These are phyloP conservation scores for Theocolax elegans DNA, from an alignment of 1,140 invertebrate genomes.

Conservation along the genomic window DNA sequence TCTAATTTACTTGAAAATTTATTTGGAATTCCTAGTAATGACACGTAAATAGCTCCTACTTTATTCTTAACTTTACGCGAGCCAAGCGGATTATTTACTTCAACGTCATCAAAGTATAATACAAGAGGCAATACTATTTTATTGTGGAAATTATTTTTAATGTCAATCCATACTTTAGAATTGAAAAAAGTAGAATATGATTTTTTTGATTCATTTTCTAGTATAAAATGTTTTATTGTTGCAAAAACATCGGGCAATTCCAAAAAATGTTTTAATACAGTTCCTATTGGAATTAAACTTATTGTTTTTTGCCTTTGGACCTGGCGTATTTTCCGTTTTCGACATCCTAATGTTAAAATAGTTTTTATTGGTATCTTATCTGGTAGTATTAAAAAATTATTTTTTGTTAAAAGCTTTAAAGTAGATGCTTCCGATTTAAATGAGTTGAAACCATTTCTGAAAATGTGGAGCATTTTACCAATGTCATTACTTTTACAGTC, in stretches of 20 bases:
- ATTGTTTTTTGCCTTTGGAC: neutral
- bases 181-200: conserved; percentile 1
- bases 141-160: neutral
- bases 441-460: neutral
- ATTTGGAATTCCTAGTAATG: conserved; percentile 30
- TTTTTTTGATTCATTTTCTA: conserved; percentile 3
- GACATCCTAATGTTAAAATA: neutral
- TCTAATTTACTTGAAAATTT: conserved; percentile 36
- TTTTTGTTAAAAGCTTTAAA: conserved; percentile 7
- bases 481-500: neutral
- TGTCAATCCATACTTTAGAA: conserved; percentile 22
- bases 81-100: conserved; percentile 40
- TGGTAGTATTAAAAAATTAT: neutral
- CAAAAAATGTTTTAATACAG: conserved; percentile 37
- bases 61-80: conserved; percentile 36
- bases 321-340: neutral
- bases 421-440: neutral
- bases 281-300: conserved; percentile 11
- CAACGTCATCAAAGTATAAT: conserved; percentile 38
- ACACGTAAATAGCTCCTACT: conserved; percentile 33
- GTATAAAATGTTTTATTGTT: conserved; percentile 1
- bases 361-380: neutral
- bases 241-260: conserved; percentile 33
- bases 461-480: neutral
- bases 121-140: conserved; percentile 37